Percentiles rank a stretch among this genome's conserved stretches.
Conservation (phyloP, 2,888 invertebrate species). For the Drosophila picticornis region DNA sequence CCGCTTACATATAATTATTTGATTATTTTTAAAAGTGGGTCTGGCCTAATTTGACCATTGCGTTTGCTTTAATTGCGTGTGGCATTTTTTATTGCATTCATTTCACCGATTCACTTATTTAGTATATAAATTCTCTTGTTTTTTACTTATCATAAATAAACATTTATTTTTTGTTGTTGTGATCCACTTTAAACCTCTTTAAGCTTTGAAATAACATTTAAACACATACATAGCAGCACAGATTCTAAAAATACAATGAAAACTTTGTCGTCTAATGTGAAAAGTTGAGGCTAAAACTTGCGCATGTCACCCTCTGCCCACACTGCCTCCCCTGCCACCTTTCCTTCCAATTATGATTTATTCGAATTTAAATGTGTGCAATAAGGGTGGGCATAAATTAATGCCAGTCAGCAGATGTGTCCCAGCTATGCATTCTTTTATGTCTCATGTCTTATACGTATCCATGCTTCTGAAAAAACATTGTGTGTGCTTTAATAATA, state of each 20-base stretch:
- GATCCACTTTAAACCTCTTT: slow-evolving; percentile 64
- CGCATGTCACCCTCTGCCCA: not conserved
- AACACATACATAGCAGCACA: slow-evolving; percentile 30
- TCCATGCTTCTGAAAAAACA: no score
- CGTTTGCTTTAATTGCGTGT: slow-evolving; percentile 55
- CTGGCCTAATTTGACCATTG: slow-evolving; percentile 60
- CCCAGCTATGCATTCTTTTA: not conserved
- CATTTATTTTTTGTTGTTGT: slow-evolving; percentile 59
- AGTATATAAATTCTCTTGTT: slow-evolving; percentile 26
- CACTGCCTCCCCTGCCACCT: not conserved
- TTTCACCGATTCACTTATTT: slow-evolving; percentile 51
- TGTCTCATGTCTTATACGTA: not conserved
- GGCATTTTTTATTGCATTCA: slow-evolving; percentile 59
- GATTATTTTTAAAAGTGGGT: slow-evolving; percentile 68
- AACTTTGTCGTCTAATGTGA: slow-evolving; percentile 39
- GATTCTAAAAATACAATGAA: slow-evolving; percentile 48
- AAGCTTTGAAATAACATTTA: slow-evolving; percentile 42
- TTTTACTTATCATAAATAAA: slow-evolving; percentile 49
- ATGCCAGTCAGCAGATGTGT: slow-evolving; percentile 12
- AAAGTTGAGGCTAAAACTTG: slow-evolving; percentile 27
- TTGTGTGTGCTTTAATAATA: not conserved
- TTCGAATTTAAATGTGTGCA: slow-evolving; percentile 68
- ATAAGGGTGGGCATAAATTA: not conserved
- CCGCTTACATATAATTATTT: slow-evolving; percentile 69
- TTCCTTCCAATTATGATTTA: slow-evolving; percentile 65